phyloP scores from a whole-genome alignment of 2,797 vertebrate genomes.

The Hypotaenidia okinawae region DNA sequence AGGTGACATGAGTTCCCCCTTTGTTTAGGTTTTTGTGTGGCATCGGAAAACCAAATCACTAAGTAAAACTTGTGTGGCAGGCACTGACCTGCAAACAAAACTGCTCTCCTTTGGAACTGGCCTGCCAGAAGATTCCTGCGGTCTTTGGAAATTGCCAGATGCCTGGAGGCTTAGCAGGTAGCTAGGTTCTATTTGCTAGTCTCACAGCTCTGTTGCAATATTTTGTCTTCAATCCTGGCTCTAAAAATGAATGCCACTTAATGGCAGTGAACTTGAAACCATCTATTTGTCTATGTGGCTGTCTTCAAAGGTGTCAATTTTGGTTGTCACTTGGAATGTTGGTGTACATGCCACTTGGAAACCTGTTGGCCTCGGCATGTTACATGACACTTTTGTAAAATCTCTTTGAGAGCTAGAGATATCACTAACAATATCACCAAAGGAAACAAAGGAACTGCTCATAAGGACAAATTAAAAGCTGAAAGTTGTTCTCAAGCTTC shows the following conservation, averaged over 20 bases:
- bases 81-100: not conserved
- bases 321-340: not conserved
- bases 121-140: not conserved
- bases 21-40: not conserved
- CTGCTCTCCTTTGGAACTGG: not conserved
- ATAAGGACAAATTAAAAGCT: not conserved
- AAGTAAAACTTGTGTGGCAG: not conserved
- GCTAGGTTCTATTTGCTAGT: not conserved
- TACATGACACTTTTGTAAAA: not conserved
- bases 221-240: not conserved
- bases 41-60: not conserved
- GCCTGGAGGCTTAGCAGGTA: not conserved
- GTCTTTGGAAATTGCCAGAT: not conserved
- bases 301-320: not conserved
- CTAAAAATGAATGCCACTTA: not conserved
- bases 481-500: slow-evolving; percentile 13
- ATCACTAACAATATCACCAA: not conserved
- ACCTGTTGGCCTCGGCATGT: not conserved
- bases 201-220: not conserved
- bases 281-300: not conserved
- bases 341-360: not conserved
- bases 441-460: not conserved
- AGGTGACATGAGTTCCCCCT: not conserved
- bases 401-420: not conserved
- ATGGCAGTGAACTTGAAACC: not conserved